Base-by-base conservation (phyloP, 2,888 invertebrate genomes). In the Hydrotaea cyrtoneurina region DNA sequence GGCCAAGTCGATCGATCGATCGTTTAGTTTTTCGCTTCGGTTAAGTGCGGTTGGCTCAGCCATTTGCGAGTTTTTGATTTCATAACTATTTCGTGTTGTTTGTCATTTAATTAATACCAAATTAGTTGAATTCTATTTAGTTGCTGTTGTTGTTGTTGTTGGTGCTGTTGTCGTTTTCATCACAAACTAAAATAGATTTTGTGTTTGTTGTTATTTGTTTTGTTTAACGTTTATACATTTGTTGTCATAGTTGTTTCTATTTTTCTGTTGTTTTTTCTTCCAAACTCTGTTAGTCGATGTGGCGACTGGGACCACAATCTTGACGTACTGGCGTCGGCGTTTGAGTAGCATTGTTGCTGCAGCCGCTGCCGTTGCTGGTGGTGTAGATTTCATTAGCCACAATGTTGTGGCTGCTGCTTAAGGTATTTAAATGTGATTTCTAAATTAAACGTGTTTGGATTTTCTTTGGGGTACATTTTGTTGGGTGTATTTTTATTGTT, bases 21-120 rank as follows among this genome's bases (percentile, higher is more conserved):
- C 59, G 69, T 73, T 55, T 17, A 72, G 53, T n/a, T n/a, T n/a
- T n/a, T n/a, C n/a, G n/a, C n/a, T n/a, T n/a, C n/a, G n/a, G n/a
- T n/a, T n/a, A n/a, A n/a, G n/a, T n/a, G 10, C 39, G 73, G 2
- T 31, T 31, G 31, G 31, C 7, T 31, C 7, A n/a, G 31, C 31
- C 31, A 31, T 4, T 31, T 31, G 31, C 31, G 31, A 31, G 31
- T 2, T 21, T 43, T 69, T 55, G 78, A 83, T 86, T 85, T 85
- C 86, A 86, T 81, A 84, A 85, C 84, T 78, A 82, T 76, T 80
- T 82, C 15, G 62, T 81, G 84, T 82, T 86, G 82, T 86, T 86
- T 85, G 85, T 82, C 82, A 85, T 85, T 87, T 86, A 87, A 87
- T 87, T 87, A 87, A 85, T 85, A 85, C 86, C 86, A 86, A 85